A percentile compares a stretch with the other conserved stretches of the same genome.
Evolutionary conservation across 2,113 vertebrate genomes (phyloP).

Genomic region (Choloepus hoffmanni): DNA sequence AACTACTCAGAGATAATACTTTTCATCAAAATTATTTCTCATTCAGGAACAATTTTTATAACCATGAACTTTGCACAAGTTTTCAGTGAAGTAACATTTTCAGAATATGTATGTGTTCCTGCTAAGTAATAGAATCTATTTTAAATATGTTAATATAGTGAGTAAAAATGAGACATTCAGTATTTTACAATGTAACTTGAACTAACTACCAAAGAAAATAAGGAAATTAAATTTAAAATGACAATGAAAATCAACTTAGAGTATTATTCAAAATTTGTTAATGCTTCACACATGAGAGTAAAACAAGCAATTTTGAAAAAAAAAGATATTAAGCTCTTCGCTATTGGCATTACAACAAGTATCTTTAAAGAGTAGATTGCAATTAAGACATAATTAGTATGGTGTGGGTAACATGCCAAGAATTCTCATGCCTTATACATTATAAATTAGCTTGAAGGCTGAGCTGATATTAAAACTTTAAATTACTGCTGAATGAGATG

Average conservation of each 20-base stretch:
- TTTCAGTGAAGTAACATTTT: background rate
- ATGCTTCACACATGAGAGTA: background rate
- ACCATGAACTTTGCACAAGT: background rate
- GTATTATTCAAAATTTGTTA: background rate
- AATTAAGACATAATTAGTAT: background rate
- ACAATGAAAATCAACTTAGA: background rate
- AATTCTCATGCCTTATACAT: background rate
- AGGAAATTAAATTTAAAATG: background rate
- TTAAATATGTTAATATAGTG: background rate
- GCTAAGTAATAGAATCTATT: background rate
- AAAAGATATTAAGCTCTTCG: background rate
- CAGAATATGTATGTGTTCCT: background rate
- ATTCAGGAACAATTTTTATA: background rate
- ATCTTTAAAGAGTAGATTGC: background rate
- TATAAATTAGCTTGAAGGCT: background rate
- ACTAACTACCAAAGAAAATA: background rate
- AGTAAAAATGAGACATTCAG: background rate
- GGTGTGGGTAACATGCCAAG: background rate
- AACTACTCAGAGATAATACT: background rate
- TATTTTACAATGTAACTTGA: background rate
- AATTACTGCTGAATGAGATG: background rate
- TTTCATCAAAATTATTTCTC: background rate
- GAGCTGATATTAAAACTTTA: background rate
- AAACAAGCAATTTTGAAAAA: background rate
- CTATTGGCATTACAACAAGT: background rate